Percentiles rank a stretch among this genome's conserved stretches.
These are phyloP conservation scores for Ophion ventricosus DNA, from an alignment of 2,888 invertebrate genomes.

Conservation along the genomic window DNA sequence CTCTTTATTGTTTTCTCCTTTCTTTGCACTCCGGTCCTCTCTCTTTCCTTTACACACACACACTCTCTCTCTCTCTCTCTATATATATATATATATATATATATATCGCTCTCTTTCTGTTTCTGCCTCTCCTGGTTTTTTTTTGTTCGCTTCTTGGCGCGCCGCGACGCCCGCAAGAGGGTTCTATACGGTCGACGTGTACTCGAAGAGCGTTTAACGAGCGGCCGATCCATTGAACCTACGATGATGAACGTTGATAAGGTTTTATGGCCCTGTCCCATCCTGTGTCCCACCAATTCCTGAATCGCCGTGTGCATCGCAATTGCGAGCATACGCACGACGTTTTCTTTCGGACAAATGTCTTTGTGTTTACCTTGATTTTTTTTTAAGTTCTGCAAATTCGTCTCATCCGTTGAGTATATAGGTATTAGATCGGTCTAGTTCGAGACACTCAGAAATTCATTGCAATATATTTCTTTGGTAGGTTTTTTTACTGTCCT, in stretches of 20 bases:
- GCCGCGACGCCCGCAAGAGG: constrained; percentile 66
- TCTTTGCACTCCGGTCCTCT: constrained; percentile 19
- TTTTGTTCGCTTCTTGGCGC: constrained; percentile 69
- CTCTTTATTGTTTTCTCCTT: constrained; percentile 26
- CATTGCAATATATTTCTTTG: too few relatives aligned
- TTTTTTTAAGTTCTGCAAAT: not conserved
- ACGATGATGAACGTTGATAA: constrained; percentile 79
- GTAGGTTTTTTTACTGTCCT: too few relatives aligned
- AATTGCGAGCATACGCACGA: constrained; percentile 33
- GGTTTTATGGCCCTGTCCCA: constrained; percentile 79
- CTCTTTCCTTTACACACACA: constrained; percentile 19
- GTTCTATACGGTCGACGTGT: constrained; percentile 64
- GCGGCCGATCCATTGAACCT: constrained; percentile 77
- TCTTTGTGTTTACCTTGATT: not conserved
- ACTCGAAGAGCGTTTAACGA: constrained; percentile 76
- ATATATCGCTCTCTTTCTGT: not conserved
- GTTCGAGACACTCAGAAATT: too few relatives aligned
- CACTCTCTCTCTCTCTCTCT: constrained; percentile 42
- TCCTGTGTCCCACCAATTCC: constrained; percentile 76
- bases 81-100: too few relatives aligned
- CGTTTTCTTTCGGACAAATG: constrained; percentile 8
- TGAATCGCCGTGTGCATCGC: constrained; percentile 59
- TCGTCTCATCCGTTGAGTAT: not conserved
- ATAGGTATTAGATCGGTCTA: not conserved
- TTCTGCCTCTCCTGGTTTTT: constrained; percentile 41